A percentile compares a stretch with the other conserved stretches of the same genome.
Conservation (phyloP, 2,888 invertebrate species). For the Conomelus anceps region DNA sequence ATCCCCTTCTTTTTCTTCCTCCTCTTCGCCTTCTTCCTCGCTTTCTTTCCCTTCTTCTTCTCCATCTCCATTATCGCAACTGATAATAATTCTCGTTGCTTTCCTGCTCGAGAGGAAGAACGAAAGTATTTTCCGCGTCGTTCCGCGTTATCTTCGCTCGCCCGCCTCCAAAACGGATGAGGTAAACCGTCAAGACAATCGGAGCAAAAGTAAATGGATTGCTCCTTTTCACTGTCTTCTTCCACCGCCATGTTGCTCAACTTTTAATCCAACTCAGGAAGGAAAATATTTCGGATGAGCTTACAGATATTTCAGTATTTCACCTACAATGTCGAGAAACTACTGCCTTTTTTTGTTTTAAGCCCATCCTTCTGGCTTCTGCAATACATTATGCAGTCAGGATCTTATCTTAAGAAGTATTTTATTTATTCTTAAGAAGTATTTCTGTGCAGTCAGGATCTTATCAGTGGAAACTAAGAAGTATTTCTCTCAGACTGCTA, state of each 20-base stretch:
- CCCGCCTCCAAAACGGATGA: background rate
- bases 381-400: background rate
- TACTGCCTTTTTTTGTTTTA: background rate
- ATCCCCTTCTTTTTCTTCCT: too few species aligned
- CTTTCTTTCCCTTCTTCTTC: too few species aligned
- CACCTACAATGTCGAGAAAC: background rate
- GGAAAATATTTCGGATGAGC: background rate
- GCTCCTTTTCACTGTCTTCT: background rate
- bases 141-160: background rate
- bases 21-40: background rate
- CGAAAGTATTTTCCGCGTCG: background rate
- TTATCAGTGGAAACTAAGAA: too few species aligned
- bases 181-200: background rate
- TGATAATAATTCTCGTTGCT: background rate
- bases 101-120: background rate
- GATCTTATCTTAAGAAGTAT: background rate
- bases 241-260: background rate
- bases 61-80: background rate
- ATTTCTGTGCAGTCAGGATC: too few species aligned
- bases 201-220: background rate
- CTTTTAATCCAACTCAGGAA: background rate
- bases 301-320: background rate
- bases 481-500: background rate
- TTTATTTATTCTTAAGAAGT: too few species aligned
- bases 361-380: background rate